Evolutionary conservation across 2,888 invertebrate species (phyloP).

Genomic region (Hirudinaria manillensis): DNA sequence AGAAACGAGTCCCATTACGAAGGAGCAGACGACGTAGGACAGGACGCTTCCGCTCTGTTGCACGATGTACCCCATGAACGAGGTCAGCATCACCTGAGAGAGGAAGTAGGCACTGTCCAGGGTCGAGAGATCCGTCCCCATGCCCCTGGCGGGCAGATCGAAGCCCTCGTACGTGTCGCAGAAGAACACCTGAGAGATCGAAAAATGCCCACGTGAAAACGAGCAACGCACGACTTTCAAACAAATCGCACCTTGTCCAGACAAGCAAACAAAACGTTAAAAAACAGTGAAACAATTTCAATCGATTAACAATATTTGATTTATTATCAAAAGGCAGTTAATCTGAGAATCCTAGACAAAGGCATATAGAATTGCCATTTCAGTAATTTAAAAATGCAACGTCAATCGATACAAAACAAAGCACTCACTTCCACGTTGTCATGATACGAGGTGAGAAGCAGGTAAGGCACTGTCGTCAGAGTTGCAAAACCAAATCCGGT

Average conservation of each 20-base stretch:
- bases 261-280: not conserved
- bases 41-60: slow-evolving; percentile 53
- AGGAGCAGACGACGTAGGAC: slow-evolving; percentile 55
- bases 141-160: slow-evolving; percentile 62
- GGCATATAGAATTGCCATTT: too few relatives aligned
- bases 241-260: too few relatives aligned
- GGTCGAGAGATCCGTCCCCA: slow-evolving; percentile 82
- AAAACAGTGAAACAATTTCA: not conserved
- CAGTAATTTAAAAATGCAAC: not conserved
- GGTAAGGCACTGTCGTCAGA: slow-evolving; percentile 90
- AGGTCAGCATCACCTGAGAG: slow-evolving; percentile 52
- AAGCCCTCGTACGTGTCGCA: slow-evolving; percentile 42
- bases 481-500: slow-evolving; percentile 96
- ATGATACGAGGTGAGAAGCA: slow-evolving; percentile 89
- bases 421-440: slow-evolving; percentile 73
- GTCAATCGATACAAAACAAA: not conserved
- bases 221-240: not conserved
- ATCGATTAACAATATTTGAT: too few relatives aligned
- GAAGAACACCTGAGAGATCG: slow-evolving; percentile 50
- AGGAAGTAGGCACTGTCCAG: slow-evolving; percentile 56
- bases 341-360: too few relatives aligned
- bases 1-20: slow-evolving; percentile 51
- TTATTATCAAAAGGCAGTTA: not conserved
- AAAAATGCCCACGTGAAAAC: not conserved
- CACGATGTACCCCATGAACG: slow-evolving; percentile 55